Evolutionary conservation across 2,113 vertebrate genomes (phyloP).

Genomic region (Ciconia maguari): DNA sequence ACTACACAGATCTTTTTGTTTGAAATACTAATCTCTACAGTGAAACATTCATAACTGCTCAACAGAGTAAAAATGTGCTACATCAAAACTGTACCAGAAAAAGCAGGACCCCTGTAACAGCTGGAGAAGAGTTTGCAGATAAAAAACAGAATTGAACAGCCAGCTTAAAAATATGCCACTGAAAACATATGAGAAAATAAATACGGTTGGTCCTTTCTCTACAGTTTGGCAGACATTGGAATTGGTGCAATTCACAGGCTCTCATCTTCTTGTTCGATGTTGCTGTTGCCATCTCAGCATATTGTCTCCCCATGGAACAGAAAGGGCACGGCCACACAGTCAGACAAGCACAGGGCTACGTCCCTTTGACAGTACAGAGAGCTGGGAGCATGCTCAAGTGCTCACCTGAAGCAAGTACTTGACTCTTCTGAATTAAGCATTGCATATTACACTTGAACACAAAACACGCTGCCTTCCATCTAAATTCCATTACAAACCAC

Average conservation of each 20-base stretch:
- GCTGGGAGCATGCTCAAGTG: neutral
- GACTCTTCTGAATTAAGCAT: neutral
- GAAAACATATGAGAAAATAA: neutral
- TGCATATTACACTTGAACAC: neutral
- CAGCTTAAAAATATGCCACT: slow-evolving; percentile 24
- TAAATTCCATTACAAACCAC: neutral
- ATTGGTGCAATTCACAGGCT: neutral
- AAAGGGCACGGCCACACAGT: neutral
- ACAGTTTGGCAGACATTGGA: neutral
- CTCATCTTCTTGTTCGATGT: fast-evolving
- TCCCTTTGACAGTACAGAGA: neutral
- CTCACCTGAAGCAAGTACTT: neutral
- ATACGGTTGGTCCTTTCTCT: neutral
- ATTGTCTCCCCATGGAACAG: neutral
- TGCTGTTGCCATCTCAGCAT: neutral
- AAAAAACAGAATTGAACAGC: neutral
- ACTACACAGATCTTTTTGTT: neutral
- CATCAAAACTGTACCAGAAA: slow-evolving; percentile 35
- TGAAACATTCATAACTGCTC: slow-evolving; percentile 48
- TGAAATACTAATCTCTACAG: slow-evolving; percentile 3
- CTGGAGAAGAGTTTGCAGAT: neutral
- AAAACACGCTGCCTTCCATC: neutral
- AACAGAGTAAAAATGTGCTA: slow-evolving; percentile 57
- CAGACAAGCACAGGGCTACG: fast-evolving
- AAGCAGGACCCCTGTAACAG: slow-evolving; percentile 1